These are phyloP conservation scores for Xenus cinereus DNA, from an alignment of 2,113 vertebrate species.

Conservation along the genomic window DNA sequence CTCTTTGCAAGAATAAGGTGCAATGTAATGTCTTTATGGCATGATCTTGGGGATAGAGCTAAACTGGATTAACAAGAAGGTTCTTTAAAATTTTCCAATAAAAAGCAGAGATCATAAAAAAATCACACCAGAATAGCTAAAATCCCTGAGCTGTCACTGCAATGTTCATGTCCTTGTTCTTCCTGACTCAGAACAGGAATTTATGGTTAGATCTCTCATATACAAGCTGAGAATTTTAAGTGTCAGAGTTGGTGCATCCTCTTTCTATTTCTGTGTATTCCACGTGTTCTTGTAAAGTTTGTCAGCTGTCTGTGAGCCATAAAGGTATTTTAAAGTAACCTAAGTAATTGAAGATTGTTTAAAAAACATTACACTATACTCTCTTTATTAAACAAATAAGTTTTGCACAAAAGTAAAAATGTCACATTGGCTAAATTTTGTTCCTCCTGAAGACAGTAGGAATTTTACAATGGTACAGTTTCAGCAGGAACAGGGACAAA, in stretches of 20 bases:
- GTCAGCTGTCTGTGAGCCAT: not conserved
- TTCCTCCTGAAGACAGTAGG: not conserved
- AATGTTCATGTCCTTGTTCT: not conserved
- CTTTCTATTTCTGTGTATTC: not conserved
- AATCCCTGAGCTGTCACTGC: not conserved
- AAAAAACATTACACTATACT: not conserved
- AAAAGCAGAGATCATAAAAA: not conserved
- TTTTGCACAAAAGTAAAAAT: not conserved
- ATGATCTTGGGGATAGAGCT: not conserved
- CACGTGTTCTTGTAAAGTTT: not conserved
- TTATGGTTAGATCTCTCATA: not conserved
- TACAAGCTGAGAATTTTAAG: not conserved
- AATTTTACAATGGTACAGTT: not conserved
- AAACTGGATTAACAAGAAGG: not conserved
- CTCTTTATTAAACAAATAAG: not conserved
- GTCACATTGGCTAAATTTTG: not conserved
- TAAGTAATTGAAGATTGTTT: not conserved
- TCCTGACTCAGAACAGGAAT: not conserved
- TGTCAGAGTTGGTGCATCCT: not conserved
- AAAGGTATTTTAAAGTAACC: not conserved
- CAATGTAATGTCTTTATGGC: not conserved
- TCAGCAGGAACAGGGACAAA: not conserved
- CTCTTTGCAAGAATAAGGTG: not conserved
- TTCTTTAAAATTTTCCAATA: not conserved
- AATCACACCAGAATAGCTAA: not conserved